Evolutionary conservation across 2,888 invertebrate genomes (phyloP).

Genomic region (Polydrusus pterygomalis): DNA sequence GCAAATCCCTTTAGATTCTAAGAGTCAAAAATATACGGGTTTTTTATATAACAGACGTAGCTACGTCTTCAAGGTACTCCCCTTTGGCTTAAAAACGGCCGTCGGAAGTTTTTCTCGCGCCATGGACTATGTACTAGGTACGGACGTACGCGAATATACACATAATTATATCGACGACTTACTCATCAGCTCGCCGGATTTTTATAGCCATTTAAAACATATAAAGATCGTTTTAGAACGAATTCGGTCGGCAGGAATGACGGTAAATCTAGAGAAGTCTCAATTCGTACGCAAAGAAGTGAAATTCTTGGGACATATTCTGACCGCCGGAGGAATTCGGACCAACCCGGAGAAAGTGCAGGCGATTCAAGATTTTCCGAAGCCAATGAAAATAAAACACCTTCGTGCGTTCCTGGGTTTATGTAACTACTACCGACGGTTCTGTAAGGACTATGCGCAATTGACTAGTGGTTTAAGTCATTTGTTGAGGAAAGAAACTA

Average conservation of each 20-base stretch:
- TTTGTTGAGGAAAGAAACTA: neutral
- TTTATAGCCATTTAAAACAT: neutral
- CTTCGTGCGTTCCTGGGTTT: neutral
- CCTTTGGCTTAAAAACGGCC: too few species aligned
- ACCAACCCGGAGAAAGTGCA: neutral
- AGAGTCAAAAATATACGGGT: too few species aligned
- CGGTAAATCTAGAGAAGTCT: conserved; percentile 54
- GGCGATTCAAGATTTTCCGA: neutral
- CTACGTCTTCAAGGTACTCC: too few species aligned
- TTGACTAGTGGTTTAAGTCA: neutral
- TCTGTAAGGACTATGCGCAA: neutral
- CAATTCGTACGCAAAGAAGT: conserved; percentile 19
- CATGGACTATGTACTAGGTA: too few species aligned
- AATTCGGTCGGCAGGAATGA: neutral
- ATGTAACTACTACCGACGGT: neutral
- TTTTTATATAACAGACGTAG: too few species aligned
- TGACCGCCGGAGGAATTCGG: neutral
- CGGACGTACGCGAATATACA: too few species aligned
- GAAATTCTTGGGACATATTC: conserved; percentile 36
- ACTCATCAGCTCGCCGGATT: neutral
- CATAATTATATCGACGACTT: too few species aligned
- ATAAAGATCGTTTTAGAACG: neutral
- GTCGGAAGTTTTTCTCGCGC: too few species aligned
- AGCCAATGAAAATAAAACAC: neutral
- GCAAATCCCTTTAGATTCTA: too few species aligned